phyloP scores from a whole-genome alignment of 2,888 invertebrate genomes.

The Pemphredon lugubris region DNA sequence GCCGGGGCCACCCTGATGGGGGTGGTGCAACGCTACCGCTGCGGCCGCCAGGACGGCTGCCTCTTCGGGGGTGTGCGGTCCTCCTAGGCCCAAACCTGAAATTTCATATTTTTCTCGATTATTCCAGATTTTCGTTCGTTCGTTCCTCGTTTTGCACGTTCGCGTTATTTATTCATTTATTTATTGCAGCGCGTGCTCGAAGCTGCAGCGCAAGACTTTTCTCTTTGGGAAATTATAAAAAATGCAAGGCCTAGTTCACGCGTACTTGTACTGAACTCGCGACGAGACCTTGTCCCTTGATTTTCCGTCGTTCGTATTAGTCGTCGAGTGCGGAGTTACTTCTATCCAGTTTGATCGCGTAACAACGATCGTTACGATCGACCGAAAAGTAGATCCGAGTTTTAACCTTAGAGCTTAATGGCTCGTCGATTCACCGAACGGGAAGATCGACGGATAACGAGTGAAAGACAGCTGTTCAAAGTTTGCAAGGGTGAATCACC shows the following conservation, averaged over 20 bases:
- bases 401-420: constrained; percentile 19
- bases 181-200: too few relatives aligned
- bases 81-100: constrained; percentile 76
- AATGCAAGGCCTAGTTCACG: too few relatives aligned
- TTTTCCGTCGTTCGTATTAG: too few relatives aligned
- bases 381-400: constrained; percentile 8
- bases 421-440: constrained; percentile 22
- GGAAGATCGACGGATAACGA: constrained; percentile 48
- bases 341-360: constrained; percentile 1
- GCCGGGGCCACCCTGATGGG: constrained; percentile 77
- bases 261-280: too few relatives aligned
- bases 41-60: constrained; percentile 78
- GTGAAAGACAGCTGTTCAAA: constrained; percentile 52
- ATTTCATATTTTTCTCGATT: not conserved
- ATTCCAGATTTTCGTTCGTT: too few relatives aligned
- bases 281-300: too few relatives aligned
- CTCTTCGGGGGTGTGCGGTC: constrained; percentile 79
- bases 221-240: too few relatives aligned
- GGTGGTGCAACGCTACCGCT: constrained; percentile 78
- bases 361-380: constrained; percentile 22
- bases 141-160: too few relatives aligned
- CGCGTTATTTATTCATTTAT: too few relatives aligned
- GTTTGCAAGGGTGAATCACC: constrained; percentile 51
- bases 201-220: too few relatives aligned
- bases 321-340: not conserved